Percentiles rank a stretch among this genome's conserved stretches.
These are phyloP conservation scores for Actias luna DNA, from an alignment of 2,888 invertebrate genomes.

Conservation along the genomic window DNA sequence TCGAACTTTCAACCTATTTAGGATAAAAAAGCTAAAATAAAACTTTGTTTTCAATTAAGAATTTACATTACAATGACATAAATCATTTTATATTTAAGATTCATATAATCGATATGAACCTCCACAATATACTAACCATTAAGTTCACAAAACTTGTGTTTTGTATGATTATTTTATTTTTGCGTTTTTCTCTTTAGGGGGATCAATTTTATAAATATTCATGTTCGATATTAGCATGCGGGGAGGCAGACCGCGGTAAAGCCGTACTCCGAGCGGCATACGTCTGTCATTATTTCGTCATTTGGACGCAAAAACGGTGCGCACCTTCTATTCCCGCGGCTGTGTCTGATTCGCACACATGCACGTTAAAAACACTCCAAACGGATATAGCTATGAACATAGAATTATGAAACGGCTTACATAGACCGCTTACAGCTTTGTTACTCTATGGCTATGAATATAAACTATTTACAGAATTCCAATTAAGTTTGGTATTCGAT, in stretches of 20 bases:
- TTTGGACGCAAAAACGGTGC: constrained; percentile 72
- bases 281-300: constrained; percentile 76
- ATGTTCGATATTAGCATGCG: constrained; percentile 72
- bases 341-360: constrained; percentile 15
- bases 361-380: constrained; percentile 7
- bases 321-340: constrained; percentile 54
- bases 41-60: no score
- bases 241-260: constrained; percentile 51
- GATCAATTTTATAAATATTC: constrained; percentile 77
- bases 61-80: neutral
- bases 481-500: neutral
- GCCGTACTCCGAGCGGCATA: constrained; percentile 43
- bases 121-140: constrained; percentile 5
- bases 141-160: constrained; percentile 11
- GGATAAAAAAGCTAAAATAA: no score
- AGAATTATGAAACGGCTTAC: no score
- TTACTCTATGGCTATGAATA: no score
- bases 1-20: no score
- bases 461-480: neutral
- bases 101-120: neutral
- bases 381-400: neutral
- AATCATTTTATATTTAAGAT: neutral
- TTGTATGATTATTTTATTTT: constrained; percentile 15
- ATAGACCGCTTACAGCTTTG: no score
- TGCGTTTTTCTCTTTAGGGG: constrained; percentile 41